phyloP scores from a whole-genome alignment of 2,888 invertebrate species.

The Mythimna ferrago region DNA sequence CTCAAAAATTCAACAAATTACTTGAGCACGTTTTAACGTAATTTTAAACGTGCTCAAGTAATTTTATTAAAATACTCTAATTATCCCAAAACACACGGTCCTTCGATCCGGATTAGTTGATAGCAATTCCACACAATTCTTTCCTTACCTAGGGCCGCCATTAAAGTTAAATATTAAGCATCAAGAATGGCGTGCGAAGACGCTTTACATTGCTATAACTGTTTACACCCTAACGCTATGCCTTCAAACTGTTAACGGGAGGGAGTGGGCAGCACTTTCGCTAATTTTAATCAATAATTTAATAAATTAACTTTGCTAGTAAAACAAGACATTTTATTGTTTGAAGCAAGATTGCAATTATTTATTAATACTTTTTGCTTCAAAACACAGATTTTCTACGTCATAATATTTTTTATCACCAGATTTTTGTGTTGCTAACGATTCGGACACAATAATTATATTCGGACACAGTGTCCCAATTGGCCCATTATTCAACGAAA shows the following conservation, averaged over 20 bases:
- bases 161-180: slow-evolving; percentile 61
- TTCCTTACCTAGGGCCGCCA: slow-evolving; percentile 35
- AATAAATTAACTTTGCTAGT: slow-evolving; percentile 25
- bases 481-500: too few relatives aligned
- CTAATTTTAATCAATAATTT: slow-evolving; percentile 43
- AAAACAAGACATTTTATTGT: not conserved
- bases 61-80: too few relatives aligned
- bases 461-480: too few relatives aligned
- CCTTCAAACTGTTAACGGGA: slow-evolving; percentile 45
- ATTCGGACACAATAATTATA: too few relatives aligned
- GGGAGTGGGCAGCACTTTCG: slow-evolving; percentile 22
- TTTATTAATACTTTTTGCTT: not conserved
- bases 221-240: slow-evolving; percentile 45
- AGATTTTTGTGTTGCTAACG: too few relatives aligned
- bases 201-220: slow-evolving; percentile 46
- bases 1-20: too few relatives aligned
- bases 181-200: slow-evolving; percentile 48
- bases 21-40: too few relatives aligned
- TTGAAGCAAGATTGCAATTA: not conserved
- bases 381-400: too few relatives aligned
- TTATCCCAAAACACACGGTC: too few relatives aligned
- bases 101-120: too few relatives aligned
- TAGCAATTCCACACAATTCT: slow-evolving; percentile 47
- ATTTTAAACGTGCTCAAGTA: too few relatives aligned
- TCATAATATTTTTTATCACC: too few relatives aligned